Evolutionary conservation across 2,113 vertebrate genomes (phyloP).

Genomic region (Chamaea fasciata): DNA sequence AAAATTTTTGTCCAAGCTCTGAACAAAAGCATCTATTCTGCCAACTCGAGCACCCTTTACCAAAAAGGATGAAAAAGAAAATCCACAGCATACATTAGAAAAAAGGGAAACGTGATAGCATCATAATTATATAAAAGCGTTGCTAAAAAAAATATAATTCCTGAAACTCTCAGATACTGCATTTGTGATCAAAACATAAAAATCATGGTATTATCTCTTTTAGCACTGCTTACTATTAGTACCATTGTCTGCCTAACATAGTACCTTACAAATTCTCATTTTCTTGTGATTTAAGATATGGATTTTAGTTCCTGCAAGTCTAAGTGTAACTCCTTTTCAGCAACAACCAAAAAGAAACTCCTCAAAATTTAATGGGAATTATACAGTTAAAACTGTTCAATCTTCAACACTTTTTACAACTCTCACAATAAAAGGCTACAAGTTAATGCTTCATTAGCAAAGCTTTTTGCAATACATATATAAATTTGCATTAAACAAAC

Average conservation of each 20-base stretch:
- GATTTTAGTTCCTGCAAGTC: not conserved
- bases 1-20: constrained; percentile 99
- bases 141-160: not conserved
- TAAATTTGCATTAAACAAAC: not conserved
- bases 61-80: not conserved
- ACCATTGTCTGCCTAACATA: not conserved
- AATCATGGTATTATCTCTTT: not conserved
- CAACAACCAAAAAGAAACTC: not conserved
- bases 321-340: not conserved
- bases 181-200: not conserved
- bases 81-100: not conserved
- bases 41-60: constrained; percentile 87
- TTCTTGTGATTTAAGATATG: not conserved
- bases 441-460: not conserved
- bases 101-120: not conserved
- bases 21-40: constrained; percentile 95
- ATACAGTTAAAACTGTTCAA: not conserved
- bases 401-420: not conserved
- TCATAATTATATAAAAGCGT: not conserved
- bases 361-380: not conserved
- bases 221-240: not conserved
- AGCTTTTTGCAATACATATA: not conserved
- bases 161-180: not conserved
- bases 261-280: not conserved
- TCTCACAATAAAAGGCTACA: not conserved